A percentile compares a stretch with the other conserved stretches of the same genome.
Conservation (phyloP, 2,113 vertebrate species). For the Mormyrus iriodes region DNA sequence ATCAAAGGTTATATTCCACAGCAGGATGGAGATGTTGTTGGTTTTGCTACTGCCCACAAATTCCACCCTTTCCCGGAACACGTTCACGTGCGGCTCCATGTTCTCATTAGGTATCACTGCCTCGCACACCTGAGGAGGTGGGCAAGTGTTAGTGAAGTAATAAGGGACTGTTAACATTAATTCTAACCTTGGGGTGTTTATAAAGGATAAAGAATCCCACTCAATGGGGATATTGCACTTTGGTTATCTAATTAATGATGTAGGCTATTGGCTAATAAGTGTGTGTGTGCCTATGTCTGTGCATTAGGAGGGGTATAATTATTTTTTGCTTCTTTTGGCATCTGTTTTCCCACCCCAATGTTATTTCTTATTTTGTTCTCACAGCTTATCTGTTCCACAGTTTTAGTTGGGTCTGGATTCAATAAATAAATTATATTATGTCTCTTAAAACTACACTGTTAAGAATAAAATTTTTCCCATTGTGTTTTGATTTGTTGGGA, state of each 20-base stretch:
- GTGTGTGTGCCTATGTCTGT: neutral
- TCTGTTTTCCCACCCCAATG: neutral
- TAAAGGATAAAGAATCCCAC: neutral
- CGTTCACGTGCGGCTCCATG: slow-evolving; percentile 29
- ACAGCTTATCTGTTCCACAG: neutral
- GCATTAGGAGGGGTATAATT: neutral
- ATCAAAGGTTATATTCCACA: slow-evolving; percentile 78
- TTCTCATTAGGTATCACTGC: slow-evolving; percentile 54
- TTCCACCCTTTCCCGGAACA: slow-evolving; percentile 60
- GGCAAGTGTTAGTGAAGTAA: slow-evolving; percentile 10
- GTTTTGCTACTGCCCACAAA: slow-evolving; percentile 64
- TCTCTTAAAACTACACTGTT: neutral
- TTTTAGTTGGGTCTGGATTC: neutral
- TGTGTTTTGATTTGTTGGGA: neutral
- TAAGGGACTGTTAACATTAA: neutral
- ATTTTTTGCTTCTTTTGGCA: neutral
- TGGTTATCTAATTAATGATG: neutral
- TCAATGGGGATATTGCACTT: neutral
- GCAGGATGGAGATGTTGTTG: slow-evolving; percentile 78
- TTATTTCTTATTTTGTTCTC: neutral
- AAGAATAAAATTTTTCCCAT: neutral
- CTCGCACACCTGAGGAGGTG: slow-evolving; percentile 59
- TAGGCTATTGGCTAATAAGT: neutral
- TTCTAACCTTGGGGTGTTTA: neutral
- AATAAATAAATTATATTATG: neutral